These are phyloP conservation scores for Nyctalus aviator DNA, from an alignment of 2,797 vertebrate species.

Conservation along the genomic window DNA sequence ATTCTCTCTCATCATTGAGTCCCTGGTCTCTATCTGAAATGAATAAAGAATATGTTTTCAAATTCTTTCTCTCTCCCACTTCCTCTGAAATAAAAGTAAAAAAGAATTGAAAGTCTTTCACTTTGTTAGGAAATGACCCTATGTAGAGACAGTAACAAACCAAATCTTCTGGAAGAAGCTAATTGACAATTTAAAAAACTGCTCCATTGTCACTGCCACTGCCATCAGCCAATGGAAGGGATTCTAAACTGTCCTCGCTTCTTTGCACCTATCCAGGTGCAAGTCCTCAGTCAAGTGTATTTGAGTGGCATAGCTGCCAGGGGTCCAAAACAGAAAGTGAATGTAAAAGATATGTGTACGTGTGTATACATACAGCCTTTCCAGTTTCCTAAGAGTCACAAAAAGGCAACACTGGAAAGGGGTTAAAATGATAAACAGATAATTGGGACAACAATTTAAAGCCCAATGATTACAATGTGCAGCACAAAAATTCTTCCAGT, in stretches of 20 bases:
- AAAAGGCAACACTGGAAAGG: conserved; percentile 5
- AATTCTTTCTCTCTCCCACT: background rate
- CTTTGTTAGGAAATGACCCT: background rate
- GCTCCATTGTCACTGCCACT: background rate
- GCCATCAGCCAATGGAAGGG: background rate
- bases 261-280: conserved; percentile 14
- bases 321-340: background rate
- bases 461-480: background rate
- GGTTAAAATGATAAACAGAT: conserved; percentile 38
- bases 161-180: background rate
- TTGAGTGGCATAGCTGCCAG: background rate
- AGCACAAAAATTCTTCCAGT: conserved; percentile 9
- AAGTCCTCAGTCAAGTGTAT: background rate
- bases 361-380: background rate
- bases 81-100: background rate
- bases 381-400: conserved; percentile 3
- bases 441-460: conserved; percentile 46
- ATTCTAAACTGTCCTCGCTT: conserved; percentile 33
- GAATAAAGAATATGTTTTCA: too few species aligned
- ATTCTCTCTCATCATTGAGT: too few species aligned
- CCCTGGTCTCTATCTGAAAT: too few species aligned
- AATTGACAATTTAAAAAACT: conserved; percentile 29
- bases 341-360: background rate
- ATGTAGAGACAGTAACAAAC: conserved; percentile 16
- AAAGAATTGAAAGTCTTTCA: background rate